Percentiles rank a stretch among this genome's conserved stretches.
These are phyloP conservation scores for Andrena camellia DNA, from an alignment of 2,888 invertebrate genomes.

Conservation along the genomic window DNA sequence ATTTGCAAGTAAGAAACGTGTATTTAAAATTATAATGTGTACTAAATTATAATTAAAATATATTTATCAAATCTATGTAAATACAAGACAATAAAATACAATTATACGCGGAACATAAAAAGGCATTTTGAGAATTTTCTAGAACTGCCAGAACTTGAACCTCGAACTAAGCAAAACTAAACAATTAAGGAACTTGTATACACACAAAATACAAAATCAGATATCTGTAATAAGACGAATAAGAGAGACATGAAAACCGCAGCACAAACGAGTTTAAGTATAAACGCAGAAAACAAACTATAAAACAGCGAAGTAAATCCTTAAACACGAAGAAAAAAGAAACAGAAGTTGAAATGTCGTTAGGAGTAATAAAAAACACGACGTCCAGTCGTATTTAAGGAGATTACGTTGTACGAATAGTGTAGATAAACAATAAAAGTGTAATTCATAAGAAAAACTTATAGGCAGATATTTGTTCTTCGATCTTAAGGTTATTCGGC, in stretches of 20 bases:
- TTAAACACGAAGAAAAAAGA: neutral
- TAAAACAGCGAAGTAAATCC: neutral
- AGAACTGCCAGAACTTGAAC: slow-evolving; percentile 12
- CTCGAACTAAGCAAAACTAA: neutral
- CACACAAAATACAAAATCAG: neutral
- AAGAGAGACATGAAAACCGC: neutral
- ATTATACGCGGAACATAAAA: neutral
- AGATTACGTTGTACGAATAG: neutral
- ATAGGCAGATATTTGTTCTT: neutral
- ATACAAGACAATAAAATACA: neutral
- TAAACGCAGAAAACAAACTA: neutral
- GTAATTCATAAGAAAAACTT: neutral
- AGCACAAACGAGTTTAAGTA: neutral
- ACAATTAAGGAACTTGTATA: neutral
- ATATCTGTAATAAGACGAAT: neutral
- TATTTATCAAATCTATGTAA: neutral
- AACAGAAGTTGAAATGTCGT: neutral
- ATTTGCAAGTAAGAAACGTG: neutral
- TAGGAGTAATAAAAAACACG: neutral
- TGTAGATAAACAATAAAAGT: neutral
- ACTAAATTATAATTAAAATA: neutral
- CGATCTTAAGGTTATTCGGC: slow-evolving; percentile 28
- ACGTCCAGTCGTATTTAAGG: neutral
- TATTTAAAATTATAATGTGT: neutral
- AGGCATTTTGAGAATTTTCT: slow-evolving; percentile 44